Conservation (phyloP, 2,113 vertebrate species). For the Montifringilla adamsi region DNA sequence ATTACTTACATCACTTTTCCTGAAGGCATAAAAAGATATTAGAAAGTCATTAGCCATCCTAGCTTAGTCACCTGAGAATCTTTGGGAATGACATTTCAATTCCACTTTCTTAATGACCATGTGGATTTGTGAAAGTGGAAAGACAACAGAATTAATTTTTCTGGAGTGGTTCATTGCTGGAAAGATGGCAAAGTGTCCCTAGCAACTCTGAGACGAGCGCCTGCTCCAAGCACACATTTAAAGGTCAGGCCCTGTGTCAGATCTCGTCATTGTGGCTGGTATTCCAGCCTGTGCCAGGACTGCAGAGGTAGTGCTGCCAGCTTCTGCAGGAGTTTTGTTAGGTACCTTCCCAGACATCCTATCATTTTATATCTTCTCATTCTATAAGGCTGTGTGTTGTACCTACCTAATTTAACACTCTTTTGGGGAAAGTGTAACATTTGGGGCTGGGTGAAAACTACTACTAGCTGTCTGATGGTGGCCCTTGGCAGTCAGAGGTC, state of each 20-base stretch:
- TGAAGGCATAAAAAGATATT: conserved; percentile 35
- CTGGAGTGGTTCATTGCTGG: background rate
- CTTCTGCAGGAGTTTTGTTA: fast-evolving
- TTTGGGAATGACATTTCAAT: conserved; percentile 26
- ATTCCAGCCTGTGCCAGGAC: background rate
- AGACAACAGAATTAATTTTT: conserved; percentile 19
- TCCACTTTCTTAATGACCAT: conserved; percentile 14
- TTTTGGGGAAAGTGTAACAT: background rate
- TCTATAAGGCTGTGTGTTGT: background rate
- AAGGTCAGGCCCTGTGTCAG: background rate
- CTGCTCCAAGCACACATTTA: background rate
- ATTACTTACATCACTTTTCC: conserved; percentile 31
- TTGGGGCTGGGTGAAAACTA: background rate
- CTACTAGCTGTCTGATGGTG: background rate
- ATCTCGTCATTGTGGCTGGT: background rate
- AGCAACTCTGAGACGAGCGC: background rate
- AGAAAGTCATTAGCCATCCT: conserved; percentile 42
- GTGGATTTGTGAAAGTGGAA: conserved; percentile 1
- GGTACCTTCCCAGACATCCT: background rate
- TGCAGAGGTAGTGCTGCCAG: background rate
- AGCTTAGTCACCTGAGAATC: conserved; percentile 54
- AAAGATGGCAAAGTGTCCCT: background rate
- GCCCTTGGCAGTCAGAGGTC: background rate
- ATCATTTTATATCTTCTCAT: background rate
- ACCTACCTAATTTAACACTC: background rate